Base-by-base conservation (phyloP, 2,113 vertebrate genomes). In the Naja naja region DNA sequence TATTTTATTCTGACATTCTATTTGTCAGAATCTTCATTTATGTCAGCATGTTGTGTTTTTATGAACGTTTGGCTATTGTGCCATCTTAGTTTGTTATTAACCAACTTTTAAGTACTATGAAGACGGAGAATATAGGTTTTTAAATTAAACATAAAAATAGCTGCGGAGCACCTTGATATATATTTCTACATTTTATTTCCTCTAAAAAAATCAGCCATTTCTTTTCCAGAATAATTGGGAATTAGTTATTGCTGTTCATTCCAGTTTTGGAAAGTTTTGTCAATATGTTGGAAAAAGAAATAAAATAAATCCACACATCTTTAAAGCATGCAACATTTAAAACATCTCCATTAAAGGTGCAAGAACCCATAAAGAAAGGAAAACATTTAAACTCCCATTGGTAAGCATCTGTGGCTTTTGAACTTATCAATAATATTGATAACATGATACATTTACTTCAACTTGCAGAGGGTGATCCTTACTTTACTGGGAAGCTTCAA, bases 401-500 rank as follows among this genome's bases (percentile, higher is more conserved):
- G 49, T 8, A 93, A 90, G 5, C 52, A 8, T 47, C 47, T 86
- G 43, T 23, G 53, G 2, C n/a, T 92, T 90, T 90, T 89, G 60
- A 47, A 47, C 39, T 0, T 89, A 85, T 49, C 12, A 55, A 49
- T 85, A 49, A 85, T 89, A 55, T 12, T 85, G 60, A 93, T 85
- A 12, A 20, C 23, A 87, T 85, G 0, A 1, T 54, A 69, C 91
- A 85, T 90, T 92, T 54, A 94, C 27, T 94, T 97, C 11, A 55
- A 0, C 94, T 95, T 97, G 91, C 98, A 99, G 99, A 99, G 97
- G 99, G 99, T 94, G 99, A 99, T 93, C 98, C 99, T 74, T 99
- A 99, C 96, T 99, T 99, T 96, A 98, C 98, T 49, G 98, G 97
- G 53, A 99, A 99, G 94, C 98, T 99, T 85, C 99, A 99, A 94